Base-by-base conservation (phyloP, 2,888 invertebrate genomes). In the Diarsia rubi region DNA sequence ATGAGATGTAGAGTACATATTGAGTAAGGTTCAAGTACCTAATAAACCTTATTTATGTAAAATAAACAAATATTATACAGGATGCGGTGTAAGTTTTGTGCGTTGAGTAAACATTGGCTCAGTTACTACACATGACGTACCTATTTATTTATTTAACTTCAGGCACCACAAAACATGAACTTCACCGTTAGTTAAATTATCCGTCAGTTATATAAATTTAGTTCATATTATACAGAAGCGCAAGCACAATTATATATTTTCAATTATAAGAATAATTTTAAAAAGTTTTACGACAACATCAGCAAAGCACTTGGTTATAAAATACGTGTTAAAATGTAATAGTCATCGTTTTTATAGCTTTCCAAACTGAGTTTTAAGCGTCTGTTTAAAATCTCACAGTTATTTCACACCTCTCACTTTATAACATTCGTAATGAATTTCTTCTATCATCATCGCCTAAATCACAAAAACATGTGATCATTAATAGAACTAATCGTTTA, bases 11-110 rank as follows among this genome's bases (percentile, higher is more conserved):
- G 3, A 62, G 47, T 62, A 72, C 24, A 31, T 37, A 69, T 71
- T 76, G 64, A 72, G 60, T 47, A 60, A 62, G 62, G 49, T 42
- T 75, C 69, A 69, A 77, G 49, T 66, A 74, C 75, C 67, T 65
- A 79, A 73, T 78, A 74, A 69, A 75, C 68, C 73, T 64, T 73
- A 74, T 74, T 72, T 60, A 67, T 62, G 71, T 78, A 76, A 73
- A 66, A 78, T 79, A 72, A 79, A 82, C 73, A 84, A 87, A 87
- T 75, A 82, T 72, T 60, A 73, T 24, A 83, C 82, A 79, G 82
- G 80, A 86, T 82, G 82, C 75, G 77, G 71, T 75, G 75, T 75
- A 79, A 73, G 70, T 82, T 78, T 73, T 78, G 76, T 81, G 64
- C 63, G 78, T 52, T 66, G 52, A 68, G 62, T 69, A 64, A 79